Evolutionary conservation across 2,113 vertebrate species (phyloP), one percentile per base, ranked within the genome.

Genomic region (Arenaria interpres): DNA sequence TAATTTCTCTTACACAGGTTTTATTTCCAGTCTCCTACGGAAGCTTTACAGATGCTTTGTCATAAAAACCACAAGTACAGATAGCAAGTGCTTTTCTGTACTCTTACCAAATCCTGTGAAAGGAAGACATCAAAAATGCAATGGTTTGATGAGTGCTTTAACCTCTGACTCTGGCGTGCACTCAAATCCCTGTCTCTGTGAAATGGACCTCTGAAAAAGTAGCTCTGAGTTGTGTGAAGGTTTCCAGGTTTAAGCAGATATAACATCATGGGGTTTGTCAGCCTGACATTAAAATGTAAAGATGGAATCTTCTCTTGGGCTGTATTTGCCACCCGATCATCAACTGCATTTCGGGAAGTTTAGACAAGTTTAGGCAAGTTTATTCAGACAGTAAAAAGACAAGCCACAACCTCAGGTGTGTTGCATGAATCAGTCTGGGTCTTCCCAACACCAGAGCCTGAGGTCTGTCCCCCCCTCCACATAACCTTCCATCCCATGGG

Each of bases 381-480:
- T 68, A 32, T 73, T 87, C n/a, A 32, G 46, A 11, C 18, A 39
- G 32, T 32, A n/a, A 28, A 71, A 92, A 28, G 4, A 68, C 1
- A 54, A 85, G 3, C 33, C 27, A 4, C 6, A 22, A 33, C 0
- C 0, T 39, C 28, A 33, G 33, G 16, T 39, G 39, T 14, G 37
- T 24, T 51, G 39, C 8, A 41, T 19, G 25, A 59, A 30, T 46
- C 69, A 50, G 22, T 6, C 21, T 43, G 80, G 33, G 15, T 60
- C 48, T 63, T 71, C 84, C 56, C 71, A 83, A 2, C 1, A 7
- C 37, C 35, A 62, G n/a, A 37, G 33, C 45, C 68, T 8, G 41
- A 53, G 46, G 5, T 68, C 53, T 53, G 43, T 62, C 59, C 28
- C 60, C 6, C 48, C 6, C 0, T 18, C 14, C 43, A 17, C 7